These are phyloP conservation scores for Perognathus longimembris DNA, from an alignment of 2,113 vertebrate species.

Conservation along the genomic window DNA sequence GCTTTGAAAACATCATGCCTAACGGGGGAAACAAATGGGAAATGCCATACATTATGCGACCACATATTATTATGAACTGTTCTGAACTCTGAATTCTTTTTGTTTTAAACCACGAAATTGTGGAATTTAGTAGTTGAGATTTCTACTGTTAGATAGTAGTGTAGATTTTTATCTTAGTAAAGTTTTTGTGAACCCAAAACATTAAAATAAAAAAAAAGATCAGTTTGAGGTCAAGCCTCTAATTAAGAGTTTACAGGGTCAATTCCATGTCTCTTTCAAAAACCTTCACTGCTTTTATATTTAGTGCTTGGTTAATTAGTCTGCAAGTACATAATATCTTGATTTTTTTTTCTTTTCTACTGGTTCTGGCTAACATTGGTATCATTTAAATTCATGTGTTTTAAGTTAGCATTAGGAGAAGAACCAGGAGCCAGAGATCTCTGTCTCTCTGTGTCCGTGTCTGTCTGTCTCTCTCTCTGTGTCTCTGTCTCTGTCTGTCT, in stretches of 20 bases:
- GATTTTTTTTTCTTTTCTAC: slow-evolving; percentile 40
- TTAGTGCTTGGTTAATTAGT: slow-evolving; percentile 17
- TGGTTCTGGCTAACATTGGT: slow-evolving; percentile 6
- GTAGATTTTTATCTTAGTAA: not conserved
- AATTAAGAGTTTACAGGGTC: not conserved
- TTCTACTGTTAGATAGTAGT: too few species aligned
- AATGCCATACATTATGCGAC: not conserved
- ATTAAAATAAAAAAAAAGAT: not conserved
- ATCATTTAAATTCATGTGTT: not conserved
- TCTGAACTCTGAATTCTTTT: not conserved
- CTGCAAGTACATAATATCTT: not conserved
- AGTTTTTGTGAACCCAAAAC: not conserved
- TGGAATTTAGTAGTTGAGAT: not conserved
- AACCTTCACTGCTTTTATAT: slow-evolving; percentile 1
- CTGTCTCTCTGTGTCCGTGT: too few species aligned
- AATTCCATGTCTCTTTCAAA: not conserved
- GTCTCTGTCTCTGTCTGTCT: too few species aligned
- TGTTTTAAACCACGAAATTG: not conserved
- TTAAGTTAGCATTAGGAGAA: not conserved
- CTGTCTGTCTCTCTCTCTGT: too few species aligned
- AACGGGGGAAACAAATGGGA: not conserved
- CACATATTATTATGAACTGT: slow-evolving; percentile 18
- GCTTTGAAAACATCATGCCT: not conserved
- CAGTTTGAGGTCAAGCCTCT: not conserved
- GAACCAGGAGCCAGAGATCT: not conserved